Evolutionary conservation across 92 coral and sea anemone genomes (phyloP).

Genomic region (Porites lobata): DNA sequence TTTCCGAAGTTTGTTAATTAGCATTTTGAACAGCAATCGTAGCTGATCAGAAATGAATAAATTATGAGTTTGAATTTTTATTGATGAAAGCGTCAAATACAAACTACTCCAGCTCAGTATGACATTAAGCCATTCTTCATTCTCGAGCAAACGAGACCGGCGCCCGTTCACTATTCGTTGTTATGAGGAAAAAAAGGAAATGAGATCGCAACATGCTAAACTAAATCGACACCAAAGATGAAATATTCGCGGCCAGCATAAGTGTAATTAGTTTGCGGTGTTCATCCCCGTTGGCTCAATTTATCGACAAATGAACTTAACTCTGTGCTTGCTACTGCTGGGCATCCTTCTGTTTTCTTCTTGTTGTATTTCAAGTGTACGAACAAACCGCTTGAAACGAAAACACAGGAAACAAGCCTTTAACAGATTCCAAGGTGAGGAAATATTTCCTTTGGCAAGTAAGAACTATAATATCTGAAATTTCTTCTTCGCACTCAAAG

Average conservation of each 20-base stretch:
- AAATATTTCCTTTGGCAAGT: not conserved
- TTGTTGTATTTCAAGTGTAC: not conserved
- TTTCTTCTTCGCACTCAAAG: not conserved
- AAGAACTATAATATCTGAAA: not conserved
- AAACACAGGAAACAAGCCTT: constrained; percentile 14
- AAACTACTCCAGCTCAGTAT: constrained; percentile 5
- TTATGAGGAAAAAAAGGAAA: not conserved
- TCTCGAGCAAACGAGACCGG: not conserved
- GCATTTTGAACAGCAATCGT: constrained; percentile 85
- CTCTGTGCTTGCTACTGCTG: constrained; percentile 13
- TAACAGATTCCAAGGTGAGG: constrained; percentile 69
- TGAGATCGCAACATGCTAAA: constrained; percentile 13
- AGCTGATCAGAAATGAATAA: constrained; percentile 82
- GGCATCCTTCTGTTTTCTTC: not conserved
- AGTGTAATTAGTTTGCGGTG: constrained; percentile 57
- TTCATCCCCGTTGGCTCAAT: constrained; percentile 46
- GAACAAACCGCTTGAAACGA: not conserved
- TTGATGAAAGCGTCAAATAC: constrained; percentile 17
- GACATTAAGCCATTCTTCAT: constrained; percentile 4
- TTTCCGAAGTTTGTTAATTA: constrained; percentile 75
- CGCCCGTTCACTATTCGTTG: not conserved
- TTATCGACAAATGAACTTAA: constrained; percentile 62
- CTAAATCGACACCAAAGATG: constrained; percentile 5
- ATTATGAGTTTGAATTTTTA: constrained; percentile 80
- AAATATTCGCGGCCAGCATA: constrained; percentile 32